phyloP scores from a whole-genome alignment of 2,797 vertebrate genomes.

The Xyrichtys novacula region DNA sequence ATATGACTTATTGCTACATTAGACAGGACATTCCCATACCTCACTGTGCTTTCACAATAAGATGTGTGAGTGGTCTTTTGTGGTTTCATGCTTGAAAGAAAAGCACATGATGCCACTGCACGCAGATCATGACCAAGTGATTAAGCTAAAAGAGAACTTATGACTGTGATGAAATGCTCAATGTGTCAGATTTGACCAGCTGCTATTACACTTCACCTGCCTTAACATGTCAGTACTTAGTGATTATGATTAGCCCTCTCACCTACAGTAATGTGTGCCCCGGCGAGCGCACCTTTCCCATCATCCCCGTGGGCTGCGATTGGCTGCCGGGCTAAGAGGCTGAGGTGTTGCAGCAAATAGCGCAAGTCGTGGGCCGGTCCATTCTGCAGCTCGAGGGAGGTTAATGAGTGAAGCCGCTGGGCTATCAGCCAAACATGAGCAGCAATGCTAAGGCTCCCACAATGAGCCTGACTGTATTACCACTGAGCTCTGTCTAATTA shows the following conservation, averaged over 20 bases:
- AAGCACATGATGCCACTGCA: constrained; percentile 69
- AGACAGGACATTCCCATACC: constrained; percentile 60
- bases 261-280: constrained; percentile 34
- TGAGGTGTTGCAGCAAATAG: constrained; percentile 79
- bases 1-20: constrained; percentile 67
- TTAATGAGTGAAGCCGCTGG: constrained; percentile 87
- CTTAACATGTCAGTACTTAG: constrained; percentile 26
- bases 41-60: constrained; percentile 61
- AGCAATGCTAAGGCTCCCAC: constrained; percentile 84
- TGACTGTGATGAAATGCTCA: constrained; percentile 42
- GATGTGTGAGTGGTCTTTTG: constrained; percentile 53
- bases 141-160: constrained; percentile 53
- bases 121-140: constrained; percentile 57
- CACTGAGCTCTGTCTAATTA: constrained; percentile 87
- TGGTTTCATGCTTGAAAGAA: constrained; percentile 59
- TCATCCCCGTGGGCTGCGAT: constrained; percentile 46
- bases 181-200: constrained; percentile 47
- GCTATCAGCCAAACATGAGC: constrained; percentile 85
- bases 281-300: constrained; percentile 60
- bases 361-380: constrained; percentile 69
- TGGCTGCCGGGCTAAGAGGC: constrained; percentile 67
- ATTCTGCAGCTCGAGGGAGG: constrained; percentile 84
- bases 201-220: constrained; percentile 46
- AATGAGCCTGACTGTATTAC: constrained; percentile 87
- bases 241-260: constrained; percentile 48